phyloP scores from a whole-genome alignment of 2,888 invertebrate species.

The Tortricodes alternella region DNA sequence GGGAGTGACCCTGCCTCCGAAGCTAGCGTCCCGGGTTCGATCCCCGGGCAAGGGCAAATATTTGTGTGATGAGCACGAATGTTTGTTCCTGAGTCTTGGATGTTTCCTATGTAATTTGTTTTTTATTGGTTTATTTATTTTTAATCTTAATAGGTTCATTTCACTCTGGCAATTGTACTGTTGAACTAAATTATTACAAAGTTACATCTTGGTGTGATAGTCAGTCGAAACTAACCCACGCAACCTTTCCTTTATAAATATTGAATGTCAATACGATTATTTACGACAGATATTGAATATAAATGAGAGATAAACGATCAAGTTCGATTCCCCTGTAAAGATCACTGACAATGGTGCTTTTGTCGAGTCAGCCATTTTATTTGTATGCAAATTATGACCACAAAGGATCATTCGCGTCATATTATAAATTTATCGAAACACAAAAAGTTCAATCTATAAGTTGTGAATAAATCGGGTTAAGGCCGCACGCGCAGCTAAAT shows the following conservation, averaged over 20 bases:
- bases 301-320: slow-evolving; percentile 77
- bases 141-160: no score
- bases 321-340: slow-evolving; percentile 67
- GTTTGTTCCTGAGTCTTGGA: no score
- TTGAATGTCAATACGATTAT: slow-evolving; percentile 77
- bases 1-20: no score
- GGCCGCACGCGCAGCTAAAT: slow-evolving; percentile 3
- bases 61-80: no score
- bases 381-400: slow-evolving; percentile 75
- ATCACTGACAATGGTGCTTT: slow-evolving; percentile 72
- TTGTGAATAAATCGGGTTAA: slow-evolving; percentile 19
- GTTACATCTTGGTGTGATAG: slow-evolving; percentile 17
- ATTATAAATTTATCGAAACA: slow-evolving; percentile 50
- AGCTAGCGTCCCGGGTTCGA: no score
- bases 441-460: slow-evolving; percentile 42
- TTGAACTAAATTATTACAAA: no score
- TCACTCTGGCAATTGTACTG: no score
- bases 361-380: slow-evolving; percentile 77
- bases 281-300: slow-evolving; percentile 77
- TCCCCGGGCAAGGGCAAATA: no score
- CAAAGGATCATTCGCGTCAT: slow-evolving; percentile 55
- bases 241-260: slow-evolving; percentile 78
- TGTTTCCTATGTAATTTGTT: no score
- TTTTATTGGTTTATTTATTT: no score
- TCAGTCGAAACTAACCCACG: slow-evolving; percentile 58